Base-by-base conservation (phyloP, 2,113 vertebrate species). In the Bubo bubo region DNA sequence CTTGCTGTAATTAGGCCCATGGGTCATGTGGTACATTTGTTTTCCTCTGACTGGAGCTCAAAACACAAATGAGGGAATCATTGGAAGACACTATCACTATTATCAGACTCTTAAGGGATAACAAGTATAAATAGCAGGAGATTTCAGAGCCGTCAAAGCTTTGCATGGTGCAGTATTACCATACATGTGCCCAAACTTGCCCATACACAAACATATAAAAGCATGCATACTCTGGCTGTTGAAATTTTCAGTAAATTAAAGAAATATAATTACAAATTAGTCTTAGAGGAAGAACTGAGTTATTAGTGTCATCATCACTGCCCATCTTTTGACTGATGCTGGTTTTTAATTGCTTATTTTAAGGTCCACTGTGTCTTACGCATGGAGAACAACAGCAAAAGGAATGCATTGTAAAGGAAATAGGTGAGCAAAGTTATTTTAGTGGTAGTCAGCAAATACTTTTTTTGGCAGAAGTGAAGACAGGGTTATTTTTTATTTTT, bases 171-270 rank as follows among this genome's bases (percentile, higher is more conserved):
- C 19, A 83, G 7, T 72, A 63, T 86, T 88, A 17, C 21, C 27
- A 23, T 43, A 56, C 23, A 27, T 35, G 13, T 1, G 2, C 20
- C 5, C 21, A 49, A 53, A 66, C 7, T 60, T 77, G 13, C 2
- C 7, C 30, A 15, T 12, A 26, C 8, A 24, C 17, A 16, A 4
- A 28, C 12, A n/a, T 13, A 43, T 3, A 58, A 58, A 76, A 28
- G 1, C 12, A 22, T 4, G 0, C 4, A 24, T 41, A 7, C 3
- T 41, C 22, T 8, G 19, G 7, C 14, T 93, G 41, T 20, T 47
- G 22, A 71, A 88, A 75, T 4, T 32, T 74, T 3, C 22, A 60
- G 10, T 30, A 67, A 82, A 76, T 80, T 75, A 14, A 21, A 49
- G 5, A 41, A 45, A 24, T 41, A 59, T 17, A 67, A 71, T 12